Conservation (phyloP, 1,140 invertebrate species). For the Papilio xuthus region DNA sequence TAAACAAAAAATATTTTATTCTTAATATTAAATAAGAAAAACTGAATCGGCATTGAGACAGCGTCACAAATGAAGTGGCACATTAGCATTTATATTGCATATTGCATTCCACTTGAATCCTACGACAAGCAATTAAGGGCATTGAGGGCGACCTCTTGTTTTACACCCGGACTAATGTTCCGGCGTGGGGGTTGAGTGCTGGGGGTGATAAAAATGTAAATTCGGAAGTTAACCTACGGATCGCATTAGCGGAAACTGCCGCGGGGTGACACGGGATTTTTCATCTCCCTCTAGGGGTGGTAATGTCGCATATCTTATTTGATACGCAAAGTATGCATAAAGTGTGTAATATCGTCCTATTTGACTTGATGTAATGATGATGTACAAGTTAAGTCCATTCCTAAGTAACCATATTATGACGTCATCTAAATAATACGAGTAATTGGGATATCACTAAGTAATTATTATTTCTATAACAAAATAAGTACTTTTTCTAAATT, state of each 20-base stretch:
- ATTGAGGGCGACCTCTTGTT: conserved; percentile 51
- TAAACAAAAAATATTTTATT: conserved; percentile 4
- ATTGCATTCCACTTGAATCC: conserved; percentile 41
- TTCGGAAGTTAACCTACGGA: conserved; percentile 55
- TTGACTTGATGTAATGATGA: background rate
- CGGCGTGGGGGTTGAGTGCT: conserved; percentile 39
- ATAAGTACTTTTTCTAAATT: no score
- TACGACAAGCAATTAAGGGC: conserved; percentile 58
- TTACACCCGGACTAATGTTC: conserved; percentile 59
- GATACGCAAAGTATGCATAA: conserved; percentile 13
- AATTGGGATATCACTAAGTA: no score
- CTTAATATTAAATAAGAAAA: conserved; percentile 19
- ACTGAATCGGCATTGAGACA: conserved; percentile 33
- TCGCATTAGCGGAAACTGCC: conserved; percentile 48
- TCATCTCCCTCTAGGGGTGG: conserved; percentile 48
- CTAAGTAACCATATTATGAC: no score
- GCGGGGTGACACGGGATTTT: conserved; percentile 48
- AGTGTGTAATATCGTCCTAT: background rate
- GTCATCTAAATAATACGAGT: no score
- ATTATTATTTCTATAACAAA: no score
- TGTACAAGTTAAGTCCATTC: background rate
- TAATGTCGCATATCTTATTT: conserved; percentile 19
- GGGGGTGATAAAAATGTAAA: conserved; percentile 66
- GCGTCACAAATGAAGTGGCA: conserved; percentile 45
- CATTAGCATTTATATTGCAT: conserved; percentile 74